These are phyloP conservation scores for Trigoniulus corallinus DNA, from an alignment of 1,140 invertebrate species.

Conservation along the genomic window DNA sequence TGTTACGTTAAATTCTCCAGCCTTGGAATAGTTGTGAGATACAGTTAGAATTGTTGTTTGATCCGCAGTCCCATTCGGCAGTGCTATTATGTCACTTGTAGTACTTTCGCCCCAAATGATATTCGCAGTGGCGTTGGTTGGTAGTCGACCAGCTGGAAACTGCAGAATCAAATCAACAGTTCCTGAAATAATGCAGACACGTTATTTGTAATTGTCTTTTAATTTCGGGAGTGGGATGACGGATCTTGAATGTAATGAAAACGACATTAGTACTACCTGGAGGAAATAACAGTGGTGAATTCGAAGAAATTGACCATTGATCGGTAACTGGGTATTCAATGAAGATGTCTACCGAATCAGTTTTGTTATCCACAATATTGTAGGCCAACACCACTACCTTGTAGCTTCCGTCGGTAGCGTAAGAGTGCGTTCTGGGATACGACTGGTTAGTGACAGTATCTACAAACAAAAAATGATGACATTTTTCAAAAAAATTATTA, in stretches of 20 bases:
- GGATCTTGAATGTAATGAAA: background rate
- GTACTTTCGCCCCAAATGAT: background rate
- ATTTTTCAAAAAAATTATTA: too few relatives aligned
- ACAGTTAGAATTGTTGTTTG: background rate
- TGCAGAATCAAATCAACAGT: background rate
- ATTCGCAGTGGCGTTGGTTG: background rate
- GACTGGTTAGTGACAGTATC: background rate
- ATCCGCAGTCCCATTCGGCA: background rate
- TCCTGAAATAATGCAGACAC: background rate
- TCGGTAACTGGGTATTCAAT: background rate
- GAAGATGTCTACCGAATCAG: background rate
- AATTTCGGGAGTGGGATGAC: too few relatives aligned
- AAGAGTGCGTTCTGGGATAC: background rate
- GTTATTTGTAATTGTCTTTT: background rate
- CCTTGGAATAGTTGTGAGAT: background rate
- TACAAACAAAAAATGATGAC: too few relatives aligned
- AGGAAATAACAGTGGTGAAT: background rate
- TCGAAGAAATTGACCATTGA: background rate
- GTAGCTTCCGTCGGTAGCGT: background rate
- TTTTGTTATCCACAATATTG: background rate
- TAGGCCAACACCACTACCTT: background rate
- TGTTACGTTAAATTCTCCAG: background rate
- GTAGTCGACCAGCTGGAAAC: background rate
- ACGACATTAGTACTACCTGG: background rate
- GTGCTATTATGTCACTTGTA: background rate